A percentile compares a stretch with the other conserved stretches of the same genome.
These are phyloP conservation scores for Galleria mellonella DNA, from an alignment of 1,140 invertebrate genomes.

Conservation along the genomic window DNA sequence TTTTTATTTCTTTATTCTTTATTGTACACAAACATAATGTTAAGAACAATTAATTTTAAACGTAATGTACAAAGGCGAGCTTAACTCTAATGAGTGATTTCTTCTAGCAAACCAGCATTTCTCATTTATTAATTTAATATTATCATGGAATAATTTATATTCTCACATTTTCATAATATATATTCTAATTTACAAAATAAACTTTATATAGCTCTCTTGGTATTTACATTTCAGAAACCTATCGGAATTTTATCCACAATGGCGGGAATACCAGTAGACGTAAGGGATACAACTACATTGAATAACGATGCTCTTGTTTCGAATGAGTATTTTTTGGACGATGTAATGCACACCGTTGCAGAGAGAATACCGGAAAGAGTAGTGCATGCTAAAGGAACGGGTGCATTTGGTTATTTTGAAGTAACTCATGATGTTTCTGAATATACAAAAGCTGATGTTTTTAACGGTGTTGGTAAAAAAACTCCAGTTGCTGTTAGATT, in stretches of 20 bases:
- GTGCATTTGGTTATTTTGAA: constrained; percentile 96
- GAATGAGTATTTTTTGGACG: constrained; percentile 88
- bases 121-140: too few species aligned
- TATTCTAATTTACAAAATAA: background rate
- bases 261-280: constrained; percentile 81
- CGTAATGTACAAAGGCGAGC: too few species aligned
- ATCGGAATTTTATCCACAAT: constrained; percentile 77
- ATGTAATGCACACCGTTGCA: constrained; percentile 42
- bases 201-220: background rate
- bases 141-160: background rate
- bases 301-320: constrained; percentile 78
- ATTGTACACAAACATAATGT: too few species aligned
- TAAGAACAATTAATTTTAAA: too few species aligned
- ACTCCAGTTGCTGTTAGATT: constrained; percentile 83
- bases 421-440: constrained; percentile 93
- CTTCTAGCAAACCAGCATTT: too few species aligned
- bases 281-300: constrained; percentile 77
- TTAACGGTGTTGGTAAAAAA: constrained; percentile 87
- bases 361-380: constrained; percentile 96
- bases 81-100: too few species aligned
- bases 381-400: constrained; percentile 95
- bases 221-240: constrained; percentile 40
- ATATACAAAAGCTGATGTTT: constrained; percentile 89
- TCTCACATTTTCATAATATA: background rate
- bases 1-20: too few species aligned